Percentiles rank a stretch among this genome's conserved stretches.
phyloP scores from a whole-genome alignment of 1,140 invertebrate species.

The Polypedilum vanderplanki region DNA sequence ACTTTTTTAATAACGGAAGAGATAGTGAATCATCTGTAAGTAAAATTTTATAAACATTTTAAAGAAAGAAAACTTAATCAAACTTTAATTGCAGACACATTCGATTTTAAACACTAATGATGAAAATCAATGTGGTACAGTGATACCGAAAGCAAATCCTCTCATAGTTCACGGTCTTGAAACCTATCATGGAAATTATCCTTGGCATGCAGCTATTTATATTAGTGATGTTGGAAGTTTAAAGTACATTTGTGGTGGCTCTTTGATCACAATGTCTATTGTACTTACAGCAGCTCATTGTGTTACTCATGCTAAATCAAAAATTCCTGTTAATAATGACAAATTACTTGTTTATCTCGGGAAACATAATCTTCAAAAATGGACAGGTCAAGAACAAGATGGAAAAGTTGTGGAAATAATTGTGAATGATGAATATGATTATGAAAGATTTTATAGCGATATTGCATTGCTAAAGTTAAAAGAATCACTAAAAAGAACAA shows the following conservation, averaged over 20 bases:
- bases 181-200: constrained; percentile 2
- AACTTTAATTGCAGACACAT: background rate
- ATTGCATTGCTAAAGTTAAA: constrained; percentile 49
- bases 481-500: constrained; percentile 45
- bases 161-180: background rate
- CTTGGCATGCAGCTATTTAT: background rate
- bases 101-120: background rate
- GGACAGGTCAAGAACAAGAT: constrained; percentile 7
- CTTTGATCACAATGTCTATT: constrained; percentile 38
- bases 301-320: constrained; percentile 30
- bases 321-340: background rate
- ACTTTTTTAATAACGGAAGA: background rate
- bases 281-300: constrained; percentile 43
- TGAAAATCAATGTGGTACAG: background rate
- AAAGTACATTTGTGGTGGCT: constrained; percentile 37
- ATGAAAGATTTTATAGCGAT: constrained; percentile 49
- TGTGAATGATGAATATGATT: constrained; percentile 53
- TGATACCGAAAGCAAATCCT: background rate
- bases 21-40: constrained; percentile 1
- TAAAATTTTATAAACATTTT: background rate
- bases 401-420: constrained; percentile 47
- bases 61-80: background rate
- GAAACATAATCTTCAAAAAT: constrained; percentile 20
- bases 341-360: background rate
- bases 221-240: background rate